Evolutionary conservation across 2,888 invertebrate species (phyloP), one percentile per base, ranked within the genome.

Genomic region (Parascotia fuliginaria): DNA sequence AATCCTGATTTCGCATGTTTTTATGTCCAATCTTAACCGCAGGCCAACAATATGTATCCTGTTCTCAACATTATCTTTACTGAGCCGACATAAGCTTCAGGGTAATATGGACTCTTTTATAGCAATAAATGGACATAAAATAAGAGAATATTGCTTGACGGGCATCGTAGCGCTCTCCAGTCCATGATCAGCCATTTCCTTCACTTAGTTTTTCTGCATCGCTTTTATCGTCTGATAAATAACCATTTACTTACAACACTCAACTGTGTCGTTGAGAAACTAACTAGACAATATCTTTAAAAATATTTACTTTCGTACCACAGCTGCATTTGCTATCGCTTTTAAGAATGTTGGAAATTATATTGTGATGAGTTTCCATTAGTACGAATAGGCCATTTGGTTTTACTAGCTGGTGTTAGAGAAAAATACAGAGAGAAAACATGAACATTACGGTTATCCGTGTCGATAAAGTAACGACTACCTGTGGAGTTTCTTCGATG

Each of bases 281-380:
- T 41, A 55, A 39, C 40, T 32, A 66, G 64, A 66, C 50, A 63
- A 33, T 45, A 56, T 52, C 52, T 66, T 24, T 43, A 48, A 61
- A 45, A 66, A 66, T 64, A 50, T 58, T 64, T 44, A 52, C 54
- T 53, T 55, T 48, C 60, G 33, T 34, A 34, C 28, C 50, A 60
- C 48, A 40, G 56, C 50, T 64, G 61, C 66, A 57, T 70, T 70
- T 73, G 73, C n/a, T n/a, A n/a, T 73, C 72, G 55, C 59, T 45
- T 66, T 76, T 76, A 77, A 81, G 83, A 79, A 76, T 70, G 73
- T 64, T 79, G 66, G 70, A 75, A 81, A 84, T 81, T 80, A 78
- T 82, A 82, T 75, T 69, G 75, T 81, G 75, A 83, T 77, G 81
- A 68, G 70, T 72, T 77, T 80, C 81, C 78, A 83, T 84, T 79